Evolutionary conservation across 2,888 invertebrate genomes (phyloP), one percentile per base, ranked within the genome.

Genomic region (Dolichopus griseipennis): DNA sequence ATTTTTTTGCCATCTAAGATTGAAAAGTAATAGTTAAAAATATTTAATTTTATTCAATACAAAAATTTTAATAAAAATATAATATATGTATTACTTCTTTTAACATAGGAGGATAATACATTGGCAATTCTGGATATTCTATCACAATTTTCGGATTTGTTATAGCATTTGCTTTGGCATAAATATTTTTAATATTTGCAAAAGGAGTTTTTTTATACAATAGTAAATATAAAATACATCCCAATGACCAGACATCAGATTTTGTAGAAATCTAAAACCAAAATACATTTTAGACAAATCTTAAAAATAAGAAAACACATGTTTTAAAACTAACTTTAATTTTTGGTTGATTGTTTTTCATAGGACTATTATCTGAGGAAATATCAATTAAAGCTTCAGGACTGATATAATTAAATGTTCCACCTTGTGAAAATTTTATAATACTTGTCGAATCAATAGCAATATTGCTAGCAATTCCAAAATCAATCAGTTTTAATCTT

Each of bases 161-260:
- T 73, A 96, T 94, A 69, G 91, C 91, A 73, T 85, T 85, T 67
- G 93, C 84, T 82, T 95, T 95, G 61, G 86, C 86, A 78, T 88
- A 85, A 71, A 87, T 85, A 73, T 88, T 85, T 61, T 84, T 83
- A 72, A 95, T 87, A 79, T 94, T 90, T 62, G 92, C 90, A 82
- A 97, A 98, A 0, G 98, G 98, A 1, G 96, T 94, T 74, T 86
- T 86, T 0, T 92, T 91, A 80, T 95, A 97, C 62, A 95, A 87
- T 81, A 98, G 84, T 79, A 92, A 88, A 83, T 97, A 98, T 71
- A 98, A 84, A 76, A 98, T 98, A 79, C 97, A 97, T 27, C 98
- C 98, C 73, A 98, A 84, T 0, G 97, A 96, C 98, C 98, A 98
- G 67, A 98, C 94, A 81, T 98, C 97, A 64, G 96, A 93, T 77